Base-by-base conservation (phyloP, 1,140 invertebrate genomes). In the Melanaphis sacchari region DNA sequence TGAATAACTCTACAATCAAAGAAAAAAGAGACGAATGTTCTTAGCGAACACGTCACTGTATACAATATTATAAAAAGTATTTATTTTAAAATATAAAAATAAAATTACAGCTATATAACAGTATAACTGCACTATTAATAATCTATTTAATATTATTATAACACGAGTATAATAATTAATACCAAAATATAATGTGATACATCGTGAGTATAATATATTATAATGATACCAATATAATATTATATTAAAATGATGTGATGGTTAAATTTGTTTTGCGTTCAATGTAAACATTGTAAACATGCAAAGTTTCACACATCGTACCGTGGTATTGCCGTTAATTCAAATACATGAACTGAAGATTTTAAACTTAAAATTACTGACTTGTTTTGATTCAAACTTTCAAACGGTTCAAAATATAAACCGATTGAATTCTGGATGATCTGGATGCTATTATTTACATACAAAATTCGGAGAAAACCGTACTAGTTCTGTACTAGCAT, bases 361-460 rank as follows among this genome's bases (percentile, higher is more conserved):
- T 88, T 49, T 31, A 46, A 88, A 88, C 85, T 88, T 88, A 46
- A 88, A 88, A 88, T 43, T 46, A 88, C 49, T 46, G 85, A 88
- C 43, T 43, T 18, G 46, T 43, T 88, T 88, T 88, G 36, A 88
- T 88, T 88, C n/a, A 46, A 88, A 88, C 43, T 88, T 46, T 88
- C 85, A n/a, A 46, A 88, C 85, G 31, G 41, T 43, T 26, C 7
- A 43, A 43, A 87, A 87, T 22, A 36, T 11, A 82, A 40, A 82
- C 38, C 22, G 24, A 87, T 87, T 43, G 41, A 0, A 88, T 46
- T 46, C 43, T 18, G 46, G 46, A 49, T 18, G 36, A 88, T 36
- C 43, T 36, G 43, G 18, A 46, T n/a, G n/a, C 1, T 6, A n/a
- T n/a, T 36, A 88, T 88, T 31, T 49, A 7, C 85, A n/a, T 76